Base-by-base conservation (phyloP, 2,797 vertebrate species). In the Gymnoscopelus braueri region DNA sequence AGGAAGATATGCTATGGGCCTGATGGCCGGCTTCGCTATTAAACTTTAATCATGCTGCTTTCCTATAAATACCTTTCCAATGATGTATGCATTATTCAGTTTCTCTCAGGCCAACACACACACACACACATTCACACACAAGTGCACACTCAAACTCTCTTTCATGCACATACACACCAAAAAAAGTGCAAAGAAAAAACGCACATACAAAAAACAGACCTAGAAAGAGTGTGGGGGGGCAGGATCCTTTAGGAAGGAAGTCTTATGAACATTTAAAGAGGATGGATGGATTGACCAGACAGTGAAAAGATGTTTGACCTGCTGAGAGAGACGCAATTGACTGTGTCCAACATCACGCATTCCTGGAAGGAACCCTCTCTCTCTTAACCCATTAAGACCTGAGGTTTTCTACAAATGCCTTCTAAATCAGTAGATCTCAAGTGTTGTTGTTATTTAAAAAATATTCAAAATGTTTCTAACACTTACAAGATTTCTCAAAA, bases 31-130 rank as follows among this genome's bases (percentile, higher is more conserved):
- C 82, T 79, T 79, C 79, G 74, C 68, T 87, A 92, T 93, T 85
- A 93, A 93, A 90, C 65, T 92, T 94, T 92, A 84, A 94, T 84
- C 81, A 63, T 44, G 76, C 64, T 82, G 77, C 85, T 91, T 91
- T 84, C 84, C 91, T 92, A 90, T 93, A 94, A 93, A 94, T 92
- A 93, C 87, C 83, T 87, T 88, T 85, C 84, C 90, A 89, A 92
- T 91, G 87, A 89, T 86, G 79, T 72, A 91, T 94, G 84, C 70
- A 93, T 93, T 93, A 94, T 94, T 93, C 83, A 92, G 75, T 73
- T 78, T 74, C 80, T 88, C 77, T 81, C 67, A 75, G 75, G 71
- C 76, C 67, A 67, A 26, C 26, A 50, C 61, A 72, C 73, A 81
- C 24, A 70, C 35, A 68, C 71, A 80, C 78, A 87, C 81, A 67